Evolutionary conservation across 2,113 vertebrate species (phyloP).

Genomic region (Australoheros scitulus): DNA sequence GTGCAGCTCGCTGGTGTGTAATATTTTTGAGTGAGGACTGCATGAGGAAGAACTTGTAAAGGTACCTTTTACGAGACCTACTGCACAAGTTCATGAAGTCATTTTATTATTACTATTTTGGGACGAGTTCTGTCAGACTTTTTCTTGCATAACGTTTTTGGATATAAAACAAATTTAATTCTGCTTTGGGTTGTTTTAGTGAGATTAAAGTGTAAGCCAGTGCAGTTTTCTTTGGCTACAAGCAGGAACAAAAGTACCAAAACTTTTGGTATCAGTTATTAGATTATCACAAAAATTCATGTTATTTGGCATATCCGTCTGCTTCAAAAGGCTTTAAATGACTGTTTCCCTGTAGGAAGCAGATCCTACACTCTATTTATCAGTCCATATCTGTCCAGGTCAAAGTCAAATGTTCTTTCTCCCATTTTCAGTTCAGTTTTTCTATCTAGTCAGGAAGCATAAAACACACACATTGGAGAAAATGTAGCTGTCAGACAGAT

Average conservation of each 20-base stretch:
- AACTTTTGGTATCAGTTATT: neutral
- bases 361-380: neutral
- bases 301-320: neutral
- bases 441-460: neutral
- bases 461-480: neutral
- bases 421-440: neutral
- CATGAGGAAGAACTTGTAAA: neutral
- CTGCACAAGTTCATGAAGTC: neutral
- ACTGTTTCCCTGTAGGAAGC: neutral
- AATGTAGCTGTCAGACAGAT: neutral
- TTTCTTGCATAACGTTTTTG: neutral
- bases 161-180: neutral
- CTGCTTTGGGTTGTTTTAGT: neutral
- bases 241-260: neutral
- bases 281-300: neutral
- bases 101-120: neutral
- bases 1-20: conserved; percentile 2
- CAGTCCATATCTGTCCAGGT: neutral
- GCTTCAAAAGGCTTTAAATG: neutral
- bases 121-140: neutral
- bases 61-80: neutral
- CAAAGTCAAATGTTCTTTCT: neutral
- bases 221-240: neutral
- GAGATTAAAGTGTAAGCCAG: neutral
- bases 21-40: conserved; percentile 20